Conservation (phyloP, 2,113 vertebrate species). For the Ranitomeya variabilis region DNA sequence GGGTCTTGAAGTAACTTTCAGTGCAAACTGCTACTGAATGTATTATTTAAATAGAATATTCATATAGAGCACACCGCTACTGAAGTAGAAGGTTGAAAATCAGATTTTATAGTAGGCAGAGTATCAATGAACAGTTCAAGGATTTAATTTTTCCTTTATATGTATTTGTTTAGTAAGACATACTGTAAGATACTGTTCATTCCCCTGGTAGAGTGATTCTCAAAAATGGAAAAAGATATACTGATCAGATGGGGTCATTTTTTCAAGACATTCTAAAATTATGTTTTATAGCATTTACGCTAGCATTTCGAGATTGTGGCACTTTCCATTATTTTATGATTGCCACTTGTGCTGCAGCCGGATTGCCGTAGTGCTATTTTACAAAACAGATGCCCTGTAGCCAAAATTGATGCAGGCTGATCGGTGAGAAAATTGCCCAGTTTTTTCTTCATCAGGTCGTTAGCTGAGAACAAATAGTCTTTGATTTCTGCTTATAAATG, state of each 20-base stretch:
- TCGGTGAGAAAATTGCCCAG: constrained; percentile 53
- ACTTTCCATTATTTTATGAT: constrained; percentile 52
- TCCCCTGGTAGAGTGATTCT: not conserved
- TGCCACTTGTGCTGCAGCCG: constrained; percentile 45
- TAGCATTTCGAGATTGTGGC: constrained; percentile 46
- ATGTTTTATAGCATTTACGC: constrained; percentile 45
- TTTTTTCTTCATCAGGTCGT: constrained; percentile 48
- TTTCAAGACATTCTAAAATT: constrained; percentile 37
- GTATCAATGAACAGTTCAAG: not conserved
- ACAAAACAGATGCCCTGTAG: constrained; percentile 47
- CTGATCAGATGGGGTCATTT: constrained; percentile 37
- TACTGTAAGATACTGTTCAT: not conserved
- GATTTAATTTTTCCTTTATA: not conserved
- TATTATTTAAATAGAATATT: constrained; percentile 30
- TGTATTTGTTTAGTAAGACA: constrained; percentile 24
- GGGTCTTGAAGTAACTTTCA: not conserved
- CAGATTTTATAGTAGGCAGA: not conserved
- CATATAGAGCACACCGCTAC: not conserved
- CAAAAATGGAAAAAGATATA: constrained; percentile 46
- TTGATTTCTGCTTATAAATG: constrained; percentile 26
- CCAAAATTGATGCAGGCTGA: constrained; percentile 50
- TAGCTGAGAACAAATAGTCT: constrained; percentile 47
- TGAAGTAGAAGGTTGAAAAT: not conserved
- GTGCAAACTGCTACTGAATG: not conserved
- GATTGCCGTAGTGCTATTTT: constrained; percentile 48